phyloP scores from a whole-genome alignment of 37 sponge, comb jelly and placozoan genomes.

The Tethya wilhelma region DNA sequence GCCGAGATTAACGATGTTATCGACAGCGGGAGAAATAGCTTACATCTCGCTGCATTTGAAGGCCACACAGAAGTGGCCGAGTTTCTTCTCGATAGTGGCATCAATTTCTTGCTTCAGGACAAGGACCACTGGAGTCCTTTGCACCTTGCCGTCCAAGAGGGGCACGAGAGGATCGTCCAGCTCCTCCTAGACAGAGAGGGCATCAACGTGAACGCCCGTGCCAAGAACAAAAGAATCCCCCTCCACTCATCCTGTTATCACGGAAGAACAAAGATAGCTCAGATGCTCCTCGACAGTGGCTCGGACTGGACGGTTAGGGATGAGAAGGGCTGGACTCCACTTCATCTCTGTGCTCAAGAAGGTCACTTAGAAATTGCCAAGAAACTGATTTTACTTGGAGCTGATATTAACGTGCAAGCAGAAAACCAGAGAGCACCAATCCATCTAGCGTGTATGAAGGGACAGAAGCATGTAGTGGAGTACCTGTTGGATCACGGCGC shows the following conservation, averaged over 20 bases:
- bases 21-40: constrained; percentile 69
- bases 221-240: constrained; percentile 78
- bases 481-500: constrained; percentile 60
- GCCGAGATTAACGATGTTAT: constrained; percentile 63
- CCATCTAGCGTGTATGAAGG: constrained; percentile 83
- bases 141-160: constrained; percentile 83
- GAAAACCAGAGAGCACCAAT: constrained; percentile 72
- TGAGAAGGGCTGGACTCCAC: constrained; percentile 88
- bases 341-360: constrained; percentile 72
- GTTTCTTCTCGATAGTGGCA: constrained; percentile 47
- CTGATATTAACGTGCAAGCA: constrained; percentile 66
- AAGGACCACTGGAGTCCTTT: constrained; percentile 85
- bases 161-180: constrained; percentile 56
- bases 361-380: constrained; percentile 72
- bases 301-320: constrained; percentile 57
- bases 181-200: constrained; percentile 32
- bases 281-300: constrained; percentile 44
- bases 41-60: constrained; percentile 83
- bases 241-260: constrained; percentile 75
- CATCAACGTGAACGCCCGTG: constrained; percentile 56
- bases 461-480: constrained; percentile 50
- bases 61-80: constrained; percentile 64
- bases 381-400: constrained; percentile 46
- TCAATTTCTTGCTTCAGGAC: constrained; percentile 64
- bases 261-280: constrained; percentile 57